Evolutionary conservation across 2,113 vertebrate genomes (phyloP).

Genomic region (Pionites leucogaster): DNA sequence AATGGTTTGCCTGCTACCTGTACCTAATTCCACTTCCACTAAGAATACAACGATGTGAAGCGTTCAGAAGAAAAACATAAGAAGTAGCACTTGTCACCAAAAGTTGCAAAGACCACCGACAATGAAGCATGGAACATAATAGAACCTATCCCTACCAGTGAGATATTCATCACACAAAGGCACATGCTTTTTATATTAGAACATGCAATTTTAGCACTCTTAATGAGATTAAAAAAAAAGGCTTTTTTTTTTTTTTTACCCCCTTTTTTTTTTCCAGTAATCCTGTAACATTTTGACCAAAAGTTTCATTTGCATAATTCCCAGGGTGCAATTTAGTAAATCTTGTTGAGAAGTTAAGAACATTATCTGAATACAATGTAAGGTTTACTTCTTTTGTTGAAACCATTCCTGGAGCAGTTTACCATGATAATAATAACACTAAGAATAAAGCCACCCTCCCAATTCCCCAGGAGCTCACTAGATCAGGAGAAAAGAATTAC

Average conservation of each 20-base stretch:
- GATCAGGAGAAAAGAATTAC: conserved; percentile 33
- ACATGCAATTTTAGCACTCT: conserved; percentile 9
- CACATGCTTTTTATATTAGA: neutral
- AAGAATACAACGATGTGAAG: neutral
- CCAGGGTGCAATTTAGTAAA: neutral
- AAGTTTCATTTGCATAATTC: conserved; percentile 14
- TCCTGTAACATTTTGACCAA: conserved; percentile 45
- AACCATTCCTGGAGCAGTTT: neutral
- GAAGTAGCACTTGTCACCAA: neutral
- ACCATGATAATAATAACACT: neutral
- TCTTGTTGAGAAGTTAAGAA: conserved; percentile 24
- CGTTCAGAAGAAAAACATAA: neutral
- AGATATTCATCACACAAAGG: neutral
- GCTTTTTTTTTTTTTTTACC: neutral
- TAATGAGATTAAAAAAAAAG: neutral
- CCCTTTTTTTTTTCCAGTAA: neutral
- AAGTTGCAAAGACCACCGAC: neutral
- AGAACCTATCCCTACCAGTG: neutral
- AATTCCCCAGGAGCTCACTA: neutral
- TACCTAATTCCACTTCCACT: neutral
- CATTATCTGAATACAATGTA: conserved; percentile 1
- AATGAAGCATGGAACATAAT: accelerated
- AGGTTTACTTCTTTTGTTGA: neutral
- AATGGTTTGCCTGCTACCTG: neutral
- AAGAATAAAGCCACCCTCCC: neutral